Evolutionary conservation across 2,888 invertebrate species (phyloP).

Genomic region (Himalopsyche tibetana): DNA sequence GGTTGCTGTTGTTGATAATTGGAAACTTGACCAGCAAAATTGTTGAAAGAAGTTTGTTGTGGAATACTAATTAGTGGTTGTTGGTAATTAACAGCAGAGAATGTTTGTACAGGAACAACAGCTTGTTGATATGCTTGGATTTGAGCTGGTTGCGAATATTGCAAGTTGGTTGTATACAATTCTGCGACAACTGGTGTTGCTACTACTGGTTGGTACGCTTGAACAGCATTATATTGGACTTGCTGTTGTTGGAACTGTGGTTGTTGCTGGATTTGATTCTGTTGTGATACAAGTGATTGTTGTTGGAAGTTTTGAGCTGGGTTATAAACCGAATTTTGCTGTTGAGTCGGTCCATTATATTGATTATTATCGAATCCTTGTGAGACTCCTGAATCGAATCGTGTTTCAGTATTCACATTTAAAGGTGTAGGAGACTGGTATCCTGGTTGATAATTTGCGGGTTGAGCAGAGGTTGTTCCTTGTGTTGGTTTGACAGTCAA

Average conservation of each 20-base stretch:
- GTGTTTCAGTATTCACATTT: not conserved
- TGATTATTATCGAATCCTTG: not conserved
- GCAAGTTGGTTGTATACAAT: too few species aligned
- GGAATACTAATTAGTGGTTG: not conserved
- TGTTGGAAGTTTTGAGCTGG: constrained; percentile 9
- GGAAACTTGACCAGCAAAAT: not conserved
- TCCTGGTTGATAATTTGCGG: not conserved
- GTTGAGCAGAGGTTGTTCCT: not conserved
- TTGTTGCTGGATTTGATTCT: not conserved
- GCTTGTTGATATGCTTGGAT: not conserved
- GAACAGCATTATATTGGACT: not conserved
- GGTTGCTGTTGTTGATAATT: not conserved
- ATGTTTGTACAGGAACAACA: not conserved
- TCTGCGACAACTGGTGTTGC: not conserved
- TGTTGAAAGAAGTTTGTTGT: not conserved
- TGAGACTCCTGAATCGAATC: not conserved
- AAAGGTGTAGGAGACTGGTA: not conserved
- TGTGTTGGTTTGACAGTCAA: not conserved
- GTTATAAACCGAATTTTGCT: not conserved
- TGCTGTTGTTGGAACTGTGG: not conserved
- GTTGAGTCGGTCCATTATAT: not conserved
- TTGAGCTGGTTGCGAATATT: too few species aligned
- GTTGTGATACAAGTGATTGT: not conserved
- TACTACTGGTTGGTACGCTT: not conserved
- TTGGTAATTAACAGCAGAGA: not conserved